These are phyloP conservation scores for Enteromius treurensis DNA, from an alignment of 2,797 vertebrate genomes.

Conservation along the genomic window DNA sequence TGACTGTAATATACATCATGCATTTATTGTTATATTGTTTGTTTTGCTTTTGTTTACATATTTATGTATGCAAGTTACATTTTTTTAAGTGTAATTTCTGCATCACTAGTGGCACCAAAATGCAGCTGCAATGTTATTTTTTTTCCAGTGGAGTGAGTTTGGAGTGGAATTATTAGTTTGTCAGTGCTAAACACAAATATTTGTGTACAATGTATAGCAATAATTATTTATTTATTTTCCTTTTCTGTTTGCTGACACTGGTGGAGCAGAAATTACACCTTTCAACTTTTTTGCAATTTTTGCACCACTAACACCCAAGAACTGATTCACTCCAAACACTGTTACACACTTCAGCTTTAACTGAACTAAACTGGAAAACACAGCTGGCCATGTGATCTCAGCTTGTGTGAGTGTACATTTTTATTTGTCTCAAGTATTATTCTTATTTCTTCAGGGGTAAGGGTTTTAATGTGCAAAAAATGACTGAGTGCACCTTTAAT, in stretches of 20 bases:
- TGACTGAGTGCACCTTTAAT: constrained; percentile 29
- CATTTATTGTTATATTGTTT: not conserved
- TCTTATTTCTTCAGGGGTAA: not conserved
- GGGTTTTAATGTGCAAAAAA: not conserved
- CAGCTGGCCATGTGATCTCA: not conserved
- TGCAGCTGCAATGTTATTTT: not conserved
- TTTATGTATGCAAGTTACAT: not conserved
- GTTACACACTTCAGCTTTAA: not conserved
- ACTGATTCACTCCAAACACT: not conserved
- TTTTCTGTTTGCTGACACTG: not conserved
- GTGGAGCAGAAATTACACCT: not conserved
- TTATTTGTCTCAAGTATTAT: not conserved
- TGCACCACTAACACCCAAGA: not conserved
- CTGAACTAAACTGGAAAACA: not conserved
- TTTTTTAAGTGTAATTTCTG: not conserved
- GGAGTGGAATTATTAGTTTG: not conserved
- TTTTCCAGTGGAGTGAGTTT: not conserved
- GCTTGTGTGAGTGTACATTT: not conserved
- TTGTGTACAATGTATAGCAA: not conserved
- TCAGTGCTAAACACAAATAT: not conserved
- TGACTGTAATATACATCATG: not conserved
- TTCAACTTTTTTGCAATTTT: not conserved
- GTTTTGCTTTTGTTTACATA: constrained; percentile 5
- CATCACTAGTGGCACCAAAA: not conserved
- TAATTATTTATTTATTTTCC: no score